Evolutionary conservation across 2,113 vertebrate species (phyloP).

Genomic region (Nyctibius bracteatus): DNA sequence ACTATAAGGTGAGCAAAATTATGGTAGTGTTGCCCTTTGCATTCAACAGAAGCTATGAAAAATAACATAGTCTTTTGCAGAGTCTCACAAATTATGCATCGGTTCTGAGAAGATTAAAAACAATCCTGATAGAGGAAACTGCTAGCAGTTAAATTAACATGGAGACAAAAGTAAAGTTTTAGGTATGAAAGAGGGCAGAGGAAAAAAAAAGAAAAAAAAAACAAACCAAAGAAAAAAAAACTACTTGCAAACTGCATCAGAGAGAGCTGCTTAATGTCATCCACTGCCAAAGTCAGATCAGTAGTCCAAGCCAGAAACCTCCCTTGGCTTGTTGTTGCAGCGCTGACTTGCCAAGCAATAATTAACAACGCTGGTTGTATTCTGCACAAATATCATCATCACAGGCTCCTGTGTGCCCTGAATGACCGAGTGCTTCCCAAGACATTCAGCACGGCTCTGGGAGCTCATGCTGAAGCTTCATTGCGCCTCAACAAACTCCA

Average conservation of each 20-base stretch:
- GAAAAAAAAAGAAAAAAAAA: neutral
- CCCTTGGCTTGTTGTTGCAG: neutral
- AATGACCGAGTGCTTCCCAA: rapidly evolving
- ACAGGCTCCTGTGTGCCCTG: neutral
- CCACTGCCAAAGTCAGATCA: neutral
- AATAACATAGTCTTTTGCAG: neutral
- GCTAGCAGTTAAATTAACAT: neutral
- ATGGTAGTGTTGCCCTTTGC: rapidly evolving
- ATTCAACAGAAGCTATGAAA: neutral
- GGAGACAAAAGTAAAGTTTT: neutral
- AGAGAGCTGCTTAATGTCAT: neutral
- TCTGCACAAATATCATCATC: neutral
- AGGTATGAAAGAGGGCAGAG: neutral
- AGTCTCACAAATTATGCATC: neutral
- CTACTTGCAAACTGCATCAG: neutral
- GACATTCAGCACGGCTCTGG: neutral
- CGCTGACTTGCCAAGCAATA: neutral
- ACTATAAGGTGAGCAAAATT: neutral
- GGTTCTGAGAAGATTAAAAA: neutral
- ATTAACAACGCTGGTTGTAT: neutral
- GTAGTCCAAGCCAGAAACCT: neutral
- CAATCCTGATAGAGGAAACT: neutral
- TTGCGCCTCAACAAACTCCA: neutral
- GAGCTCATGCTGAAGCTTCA: neutral
- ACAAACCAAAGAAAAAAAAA: neutral